Base-by-base conservation (phyloP, 2,113 vertebrate species). In the Clinocottus analis region DNA sequence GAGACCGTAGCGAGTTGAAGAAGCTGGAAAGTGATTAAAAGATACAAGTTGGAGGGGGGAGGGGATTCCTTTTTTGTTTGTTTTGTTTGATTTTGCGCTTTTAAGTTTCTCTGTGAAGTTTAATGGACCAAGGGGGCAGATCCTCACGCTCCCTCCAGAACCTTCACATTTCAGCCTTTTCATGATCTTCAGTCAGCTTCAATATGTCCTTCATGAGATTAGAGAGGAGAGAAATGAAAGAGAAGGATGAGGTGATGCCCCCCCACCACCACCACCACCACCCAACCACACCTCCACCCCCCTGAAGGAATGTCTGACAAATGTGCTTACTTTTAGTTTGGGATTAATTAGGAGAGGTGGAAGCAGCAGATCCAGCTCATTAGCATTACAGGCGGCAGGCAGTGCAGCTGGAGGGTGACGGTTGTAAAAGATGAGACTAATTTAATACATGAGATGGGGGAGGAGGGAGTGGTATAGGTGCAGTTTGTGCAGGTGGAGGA, bases 401-500 rank as follows among this genome's bases (percentile, higher is more conserved):
- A 7, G 73, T 27, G 21, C 60, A 72, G 81, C 83, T 69, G 71
- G 14, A 56, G 83, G 84, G 53, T 19, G 61, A 37, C 68, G 77
- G 62, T 45, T 68, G 62, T 80, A 69, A 91, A 82, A 87, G 85
- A 84, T 66, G 72, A 86, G 84, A 55, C 84, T 91, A 90, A 93
- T 95, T 95, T 93, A 90, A 89, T 84, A 91, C 88, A 93, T 89
- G 77, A 64, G 72, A 87, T 43, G 41, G 41, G 7, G 41, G 41
- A 14, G 49, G 10, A 79, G 19, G 74, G 78, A 88, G 86, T 89
- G n/a, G n/a, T 94, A 94, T 94, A 92, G 84, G 88, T 91, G 90
- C 86, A 70, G 27, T 59, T 47, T 35, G 56, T 23, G 62, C 62
- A 82, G 89, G 68, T 87, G 79, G 79, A 77, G 55, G 61, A 62